These are phyloP conservation scores for Mactromeris polynyma DNA, from an alignment of 2,888 invertebrate genomes.

Conservation along the genomic window DNA sequence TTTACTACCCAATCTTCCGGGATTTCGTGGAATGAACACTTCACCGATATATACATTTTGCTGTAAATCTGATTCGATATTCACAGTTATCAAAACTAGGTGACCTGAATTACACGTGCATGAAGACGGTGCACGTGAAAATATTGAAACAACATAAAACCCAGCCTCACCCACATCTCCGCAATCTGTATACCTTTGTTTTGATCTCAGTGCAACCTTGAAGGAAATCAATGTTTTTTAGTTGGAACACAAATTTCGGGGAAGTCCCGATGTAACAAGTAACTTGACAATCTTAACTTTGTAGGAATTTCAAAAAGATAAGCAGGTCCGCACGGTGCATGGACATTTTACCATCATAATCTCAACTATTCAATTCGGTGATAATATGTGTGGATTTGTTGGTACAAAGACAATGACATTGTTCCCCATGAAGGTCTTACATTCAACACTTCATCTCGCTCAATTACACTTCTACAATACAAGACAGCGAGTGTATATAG, in stretches of 20 bases:
- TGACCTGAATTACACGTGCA: not conserved
- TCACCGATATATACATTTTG: not conserved
- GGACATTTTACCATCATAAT: not conserved
- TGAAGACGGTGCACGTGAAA: not conserved
- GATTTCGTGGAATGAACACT: not conserved
- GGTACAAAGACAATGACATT: not conserved
- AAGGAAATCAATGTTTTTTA: not conserved
- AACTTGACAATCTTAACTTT: not conserved
- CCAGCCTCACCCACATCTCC: not conserved
- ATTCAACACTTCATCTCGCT: conserved; percentile 26
- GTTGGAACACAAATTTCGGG: not conserved
- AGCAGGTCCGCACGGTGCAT: not conserved
- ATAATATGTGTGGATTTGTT: not conserved
- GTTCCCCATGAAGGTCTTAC: not conserved
- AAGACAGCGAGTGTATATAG: not conserved
- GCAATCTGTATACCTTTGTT: not conserved
- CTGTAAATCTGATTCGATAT: not conserved
- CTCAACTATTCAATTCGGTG: not conserved
- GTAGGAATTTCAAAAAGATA: not conserved
- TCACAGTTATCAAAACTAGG: not conserved
- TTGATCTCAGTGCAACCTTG: not conserved
- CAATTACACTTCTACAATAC: conserved; percentile 23
- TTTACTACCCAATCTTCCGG: not conserved
- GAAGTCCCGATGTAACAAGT: not conserved
- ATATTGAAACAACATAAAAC: not conserved